Conservation (phyloP, 2,888 invertebrate genomes). For the Cryptosula pallasiana region DNA sequence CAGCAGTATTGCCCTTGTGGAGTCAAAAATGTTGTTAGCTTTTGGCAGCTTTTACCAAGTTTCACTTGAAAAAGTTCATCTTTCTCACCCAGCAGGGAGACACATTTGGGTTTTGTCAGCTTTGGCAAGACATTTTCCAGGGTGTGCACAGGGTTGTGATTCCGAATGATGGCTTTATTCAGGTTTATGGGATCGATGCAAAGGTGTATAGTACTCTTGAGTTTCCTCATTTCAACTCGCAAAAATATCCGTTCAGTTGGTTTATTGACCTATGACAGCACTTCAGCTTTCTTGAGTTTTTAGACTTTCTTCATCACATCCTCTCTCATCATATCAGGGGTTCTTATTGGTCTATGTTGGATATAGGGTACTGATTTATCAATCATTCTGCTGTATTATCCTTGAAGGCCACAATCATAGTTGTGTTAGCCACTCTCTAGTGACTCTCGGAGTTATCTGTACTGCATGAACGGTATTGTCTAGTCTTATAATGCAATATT, state of each 20-base stretch:
- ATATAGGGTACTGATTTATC: neutral
- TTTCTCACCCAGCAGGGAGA: constrained; percentile 4
- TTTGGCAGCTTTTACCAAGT: neutral
- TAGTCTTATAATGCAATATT: neutral
- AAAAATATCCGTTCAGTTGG: neutral
- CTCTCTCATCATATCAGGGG: neutral
- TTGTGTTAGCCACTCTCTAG: neutral
- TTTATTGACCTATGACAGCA: neutral
- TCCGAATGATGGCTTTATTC: constrained; percentile 4
- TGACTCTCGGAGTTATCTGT: neutral
- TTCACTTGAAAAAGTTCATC: constrained; percentile 4
- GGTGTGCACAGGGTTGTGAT: neutral
- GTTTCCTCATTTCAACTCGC: neutral
- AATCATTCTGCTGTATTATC: neutral
- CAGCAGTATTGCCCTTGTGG: constrained; percentile 2
- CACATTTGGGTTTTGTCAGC: neutral
- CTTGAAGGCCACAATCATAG: neutral
- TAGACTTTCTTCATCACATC: constrained; percentile 5
- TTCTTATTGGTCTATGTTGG: constrained; percentile 3
- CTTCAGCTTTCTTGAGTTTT: neutral
- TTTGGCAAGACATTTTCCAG: neutral
- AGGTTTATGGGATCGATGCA: constrained; percentile 1
- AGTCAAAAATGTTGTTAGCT: constrained; percentile 15
- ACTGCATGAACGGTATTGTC: neutral
- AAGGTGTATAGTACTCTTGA: neutral